phyloP scores from a whole-genome alignment of 2,797 vertebrate species.

The Parauchenoglanis punctatus region DNA sequence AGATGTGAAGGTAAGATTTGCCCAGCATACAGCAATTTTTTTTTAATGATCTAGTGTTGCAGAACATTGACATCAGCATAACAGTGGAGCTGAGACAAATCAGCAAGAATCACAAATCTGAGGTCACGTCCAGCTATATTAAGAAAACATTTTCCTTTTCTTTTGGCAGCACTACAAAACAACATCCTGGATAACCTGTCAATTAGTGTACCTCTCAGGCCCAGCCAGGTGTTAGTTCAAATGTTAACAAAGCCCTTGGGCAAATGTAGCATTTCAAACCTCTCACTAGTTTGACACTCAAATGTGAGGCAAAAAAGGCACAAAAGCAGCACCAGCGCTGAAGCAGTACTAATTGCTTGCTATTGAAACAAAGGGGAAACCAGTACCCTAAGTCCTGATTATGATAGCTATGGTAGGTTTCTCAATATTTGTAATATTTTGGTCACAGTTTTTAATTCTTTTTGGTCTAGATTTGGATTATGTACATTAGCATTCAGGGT shows the following conservation, averaged over 20 bases:
- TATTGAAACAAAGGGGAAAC: not conserved
- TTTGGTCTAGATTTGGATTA: not conserved
- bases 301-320: not conserved
- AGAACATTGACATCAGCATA: slow-evolving; percentile 23
- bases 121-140: slow-evolving; percentile 34
- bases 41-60: not conserved
- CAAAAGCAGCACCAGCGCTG: not conserved
- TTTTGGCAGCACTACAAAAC: slow-evolving; percentile 35
- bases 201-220: slow-evolving; percentile 35
- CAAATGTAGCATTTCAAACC: slow-evolving; percentile 15
- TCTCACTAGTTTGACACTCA: slow-evolving; percentile 21
- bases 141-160: slow-evolving; percentile 11
- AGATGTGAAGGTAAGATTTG: not conserved
- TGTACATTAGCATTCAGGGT: not conserved
- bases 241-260: slow-evolving; percentile 46
- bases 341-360: not conserved
- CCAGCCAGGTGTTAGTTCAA: slow-evolving; percentile 30
- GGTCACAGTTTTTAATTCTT: not conserved
- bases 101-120: not conserved
- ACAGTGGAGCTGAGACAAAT: slow-evolving; percentile 18
- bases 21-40: not conserved
- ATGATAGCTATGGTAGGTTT: not conserved
- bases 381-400: not conserved
- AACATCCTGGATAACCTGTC: slow-evolving; percentile 44
- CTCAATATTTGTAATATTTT: not conserved